A percentile compares a stretch with the other conserved stretches of the same genome.
Evolutionary conservation across 2,113 vertebrate genomes (phyloP).

Genomic region (Dasyprocta punctata): DNA sequence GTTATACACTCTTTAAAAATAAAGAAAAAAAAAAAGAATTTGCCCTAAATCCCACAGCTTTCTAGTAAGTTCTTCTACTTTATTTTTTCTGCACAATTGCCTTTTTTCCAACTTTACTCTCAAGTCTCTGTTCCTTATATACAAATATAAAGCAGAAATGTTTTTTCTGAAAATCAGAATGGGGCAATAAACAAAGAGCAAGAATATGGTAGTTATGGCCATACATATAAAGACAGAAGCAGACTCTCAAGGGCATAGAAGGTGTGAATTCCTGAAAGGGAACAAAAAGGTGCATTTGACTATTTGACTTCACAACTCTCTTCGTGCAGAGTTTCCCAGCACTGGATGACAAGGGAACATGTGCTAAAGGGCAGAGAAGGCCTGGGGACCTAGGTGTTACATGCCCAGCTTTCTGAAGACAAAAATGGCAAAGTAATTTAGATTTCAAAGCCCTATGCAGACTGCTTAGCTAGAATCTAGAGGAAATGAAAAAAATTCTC

Average conservation of each 20-base stretch:
- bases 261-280: conserved; percentile 36
- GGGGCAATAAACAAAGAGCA: background rate
- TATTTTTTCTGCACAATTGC: background rate
- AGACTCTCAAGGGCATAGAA: background rate
- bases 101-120: background rate
- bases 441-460: background rate
- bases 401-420: background rate
- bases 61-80: background rate
- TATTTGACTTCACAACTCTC: background rate
- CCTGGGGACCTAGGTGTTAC: background rate
- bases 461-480: conserved; percentile 43
- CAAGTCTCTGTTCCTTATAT: background rate
- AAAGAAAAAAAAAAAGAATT: no score
- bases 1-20: no score
- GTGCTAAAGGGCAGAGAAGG: conserved; percentile 34
- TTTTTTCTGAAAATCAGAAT: conserved; percentile 15
- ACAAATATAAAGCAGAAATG: background rate
- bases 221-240: background rate
- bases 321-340: background rate
- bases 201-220: background rate
- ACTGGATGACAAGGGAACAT: background rate
- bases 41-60: background rate
- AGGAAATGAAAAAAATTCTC: conserved; percentile 57
- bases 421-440: conserved; percentile 34
- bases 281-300: background rate